Evolutionary conservation across 2,113 vertebrate genomes (phyloP).

Genomic region (Ochotona curzoniae): DNA sequence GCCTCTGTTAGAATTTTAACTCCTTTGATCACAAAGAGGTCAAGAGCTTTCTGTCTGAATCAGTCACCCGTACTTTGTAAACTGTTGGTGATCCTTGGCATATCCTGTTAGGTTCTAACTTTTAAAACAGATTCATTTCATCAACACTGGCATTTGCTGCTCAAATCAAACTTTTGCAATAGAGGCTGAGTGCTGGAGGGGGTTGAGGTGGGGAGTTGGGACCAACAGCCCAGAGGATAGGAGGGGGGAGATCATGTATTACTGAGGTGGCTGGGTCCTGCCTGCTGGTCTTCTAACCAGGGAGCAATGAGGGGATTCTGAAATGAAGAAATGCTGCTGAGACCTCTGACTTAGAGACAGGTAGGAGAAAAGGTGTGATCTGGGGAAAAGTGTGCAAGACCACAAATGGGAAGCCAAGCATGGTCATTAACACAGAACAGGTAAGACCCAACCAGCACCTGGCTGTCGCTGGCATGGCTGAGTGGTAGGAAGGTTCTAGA

Average conservation of each 20-base stretch:
- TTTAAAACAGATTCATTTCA: background rate
- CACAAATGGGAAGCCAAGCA: background rate
- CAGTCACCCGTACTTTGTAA: background rate
- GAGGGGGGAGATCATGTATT: too few relatives aligned
- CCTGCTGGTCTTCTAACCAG: background rate
- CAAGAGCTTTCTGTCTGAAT: background rate
- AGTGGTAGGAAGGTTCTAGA: background rate
- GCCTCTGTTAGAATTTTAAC: background rate
- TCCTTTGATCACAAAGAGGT: background rate
- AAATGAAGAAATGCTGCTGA: background rate
- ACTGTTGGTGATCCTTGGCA: background rate
- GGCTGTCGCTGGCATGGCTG: background rate
- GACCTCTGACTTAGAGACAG: background rate
- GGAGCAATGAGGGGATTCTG: background rate
- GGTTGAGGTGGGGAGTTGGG: rapidly evolving
- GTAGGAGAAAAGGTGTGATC: background rate
- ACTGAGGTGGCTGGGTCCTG: too few relatives aligned
- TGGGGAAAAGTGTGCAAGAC: background rate
- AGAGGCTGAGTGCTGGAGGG: background rate
- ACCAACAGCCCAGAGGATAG: rapidly evolving
- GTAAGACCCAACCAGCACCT: background rate
- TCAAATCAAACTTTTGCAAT: background rate
- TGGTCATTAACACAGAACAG: background rate
- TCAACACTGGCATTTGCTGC: background rate
- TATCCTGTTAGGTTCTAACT: background rate